Percentiles rank a stretch among this genome's conserved stretches.
Evolutionary conservation across 2,113 vertebrate genomes (phyloP).

Genomic region (Isichthys henryi): DNA sequence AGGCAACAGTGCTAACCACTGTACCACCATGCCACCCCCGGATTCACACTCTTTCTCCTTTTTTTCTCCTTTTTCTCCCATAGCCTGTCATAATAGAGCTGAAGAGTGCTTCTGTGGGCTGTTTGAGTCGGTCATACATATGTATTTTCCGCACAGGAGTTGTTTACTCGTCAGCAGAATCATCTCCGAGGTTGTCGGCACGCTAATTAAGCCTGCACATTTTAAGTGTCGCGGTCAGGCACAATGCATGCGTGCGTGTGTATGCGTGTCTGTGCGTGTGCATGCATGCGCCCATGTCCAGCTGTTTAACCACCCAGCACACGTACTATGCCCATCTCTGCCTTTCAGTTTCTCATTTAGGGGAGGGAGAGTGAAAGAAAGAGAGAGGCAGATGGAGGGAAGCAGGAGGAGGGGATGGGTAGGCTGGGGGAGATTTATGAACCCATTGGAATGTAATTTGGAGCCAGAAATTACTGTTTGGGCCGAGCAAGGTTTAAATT

Average conservation of each 20-base stretch:
- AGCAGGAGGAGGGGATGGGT: conserved; percentile 1
- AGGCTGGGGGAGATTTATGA: conserved; percentile 27
- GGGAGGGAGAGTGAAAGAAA: conserved; percentile 21
- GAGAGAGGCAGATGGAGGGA: conserved; percentile 15
- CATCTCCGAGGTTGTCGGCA: background rate
- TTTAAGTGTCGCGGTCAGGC: background rate
- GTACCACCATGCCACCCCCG: too few species aligned
- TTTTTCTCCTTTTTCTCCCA: too few species aligned
- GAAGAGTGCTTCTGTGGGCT: background rate
- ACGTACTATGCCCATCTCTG: conserved; percentile 64
- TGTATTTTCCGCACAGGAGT: conserved; percentile 1
- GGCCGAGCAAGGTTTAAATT: conserved; percentile 32
- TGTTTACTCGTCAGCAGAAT: conserved; percentile 12
- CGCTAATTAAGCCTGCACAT: background rate
- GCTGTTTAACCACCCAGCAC: conserved; percentile 62
- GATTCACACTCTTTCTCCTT: background rate
- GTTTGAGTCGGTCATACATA: background rate
- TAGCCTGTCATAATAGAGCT: background rate
- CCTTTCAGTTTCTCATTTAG: conserved; percentile 65
- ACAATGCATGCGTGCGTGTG: background rate
- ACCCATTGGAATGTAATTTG: conserved; percentile 38
- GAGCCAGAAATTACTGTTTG: conserved; percentile 45
- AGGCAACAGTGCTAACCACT: too few species aligned
- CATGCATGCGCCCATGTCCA: background rate
- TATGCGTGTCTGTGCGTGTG: background rate